These are phyloP conservation scores for Drosophila ezoana DNA, from an alignment of 2,888 invertebrate species.

Conservation along the genomic window DNA sequence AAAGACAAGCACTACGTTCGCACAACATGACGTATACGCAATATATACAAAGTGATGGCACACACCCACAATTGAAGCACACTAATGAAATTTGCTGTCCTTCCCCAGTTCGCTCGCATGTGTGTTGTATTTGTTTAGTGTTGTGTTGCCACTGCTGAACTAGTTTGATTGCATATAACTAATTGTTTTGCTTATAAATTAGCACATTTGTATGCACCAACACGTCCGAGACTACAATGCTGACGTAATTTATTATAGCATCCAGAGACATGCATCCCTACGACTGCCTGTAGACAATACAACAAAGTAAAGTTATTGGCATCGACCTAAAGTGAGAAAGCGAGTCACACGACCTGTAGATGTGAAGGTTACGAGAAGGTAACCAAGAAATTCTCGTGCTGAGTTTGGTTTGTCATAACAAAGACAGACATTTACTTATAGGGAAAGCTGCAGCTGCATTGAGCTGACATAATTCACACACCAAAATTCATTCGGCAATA, in stretches of 20 bases:
- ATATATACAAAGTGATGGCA: constrained; percentile 67
- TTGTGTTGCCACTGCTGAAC: constrained; percentile 38
- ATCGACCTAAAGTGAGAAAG: constrained; percentile 14
- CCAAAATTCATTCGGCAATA: neutral
- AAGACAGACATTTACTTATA: neutral
- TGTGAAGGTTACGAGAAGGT: neutral
- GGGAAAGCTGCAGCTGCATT: neutral
- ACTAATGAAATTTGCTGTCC: constrained; percentile 76
- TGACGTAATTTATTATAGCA: constrained; percentile 73
- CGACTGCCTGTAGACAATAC: constrained; percentile 1
- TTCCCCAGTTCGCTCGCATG: constrained; percentile 6
- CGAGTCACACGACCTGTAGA: constrained; percentile 16
- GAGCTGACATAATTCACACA: neutral
- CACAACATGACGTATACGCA: constrained; percentile 69
- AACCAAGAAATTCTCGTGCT: neutral
- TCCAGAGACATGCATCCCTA: constrained; percentile 43
- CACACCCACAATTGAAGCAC: constrained; percentile 19
- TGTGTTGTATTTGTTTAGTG: constrained; percentile 29
- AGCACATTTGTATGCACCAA: constrained; percentile 75
- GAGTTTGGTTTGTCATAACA: neutral
- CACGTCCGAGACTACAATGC: constrained; percentile 49
- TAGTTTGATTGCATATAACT: constrained; percentile 70
- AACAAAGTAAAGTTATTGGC: constrained; percentile 17
- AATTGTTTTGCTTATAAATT: constrained; percentile 80
- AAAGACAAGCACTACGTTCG: constrained; percentile 30